phyloP scores from a whole-genome alignment of 2,888 invertebrate genomes.

The Pinctada fucata region DNA sequence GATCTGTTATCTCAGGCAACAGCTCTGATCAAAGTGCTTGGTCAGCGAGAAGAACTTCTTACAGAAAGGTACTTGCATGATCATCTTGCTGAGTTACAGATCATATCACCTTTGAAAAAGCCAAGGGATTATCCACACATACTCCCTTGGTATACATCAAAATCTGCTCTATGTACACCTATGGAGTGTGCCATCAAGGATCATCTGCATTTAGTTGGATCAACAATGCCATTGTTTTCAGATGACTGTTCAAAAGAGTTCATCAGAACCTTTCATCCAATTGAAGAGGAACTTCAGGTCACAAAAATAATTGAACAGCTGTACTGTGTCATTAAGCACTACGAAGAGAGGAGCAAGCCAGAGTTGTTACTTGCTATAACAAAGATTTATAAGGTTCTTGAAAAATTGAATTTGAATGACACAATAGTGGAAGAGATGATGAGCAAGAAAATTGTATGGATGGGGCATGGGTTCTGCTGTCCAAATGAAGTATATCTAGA shows the following conservation, averaged over 20 bases:
- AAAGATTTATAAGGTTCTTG: constrained; percentile 35
- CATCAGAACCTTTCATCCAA: neutral
- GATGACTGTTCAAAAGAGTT: neutral
- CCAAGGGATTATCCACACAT: constrained; percentile 3
- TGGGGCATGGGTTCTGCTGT: constrained; percentile 43
- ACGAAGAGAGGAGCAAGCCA: constrained; percentile 31
- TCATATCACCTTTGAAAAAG: neutral
- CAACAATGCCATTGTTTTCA: constrained; percentile 9
- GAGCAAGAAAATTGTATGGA: constrained; percentile 36
- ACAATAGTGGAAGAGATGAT: neutral
- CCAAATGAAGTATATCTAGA: constrained; percentile 32
- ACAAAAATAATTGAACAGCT: constrained; percentile 31
- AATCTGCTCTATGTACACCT: constrained; percentile 3
- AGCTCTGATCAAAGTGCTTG: neutral
- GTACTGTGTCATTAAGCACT: constrained; percentile 18
- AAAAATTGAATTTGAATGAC: neutral
- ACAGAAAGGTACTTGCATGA: neutral
- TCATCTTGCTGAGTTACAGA: neutral
- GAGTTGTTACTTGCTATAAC: constrained; percentile 26
- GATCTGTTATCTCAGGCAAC: neutral
- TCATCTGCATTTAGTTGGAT: constrained; percentile 13
- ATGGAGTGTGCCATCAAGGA: neutral
- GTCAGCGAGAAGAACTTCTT: neutral
- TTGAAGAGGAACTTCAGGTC: neutral
- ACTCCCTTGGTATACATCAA: constrained; percentile 9